Evolutionary conservation across 2,888 invertebrate genomes (phyloP), one percentile per base, ranked within the genome.

Genomic region (Sceliomorpha sp.): DNA sequence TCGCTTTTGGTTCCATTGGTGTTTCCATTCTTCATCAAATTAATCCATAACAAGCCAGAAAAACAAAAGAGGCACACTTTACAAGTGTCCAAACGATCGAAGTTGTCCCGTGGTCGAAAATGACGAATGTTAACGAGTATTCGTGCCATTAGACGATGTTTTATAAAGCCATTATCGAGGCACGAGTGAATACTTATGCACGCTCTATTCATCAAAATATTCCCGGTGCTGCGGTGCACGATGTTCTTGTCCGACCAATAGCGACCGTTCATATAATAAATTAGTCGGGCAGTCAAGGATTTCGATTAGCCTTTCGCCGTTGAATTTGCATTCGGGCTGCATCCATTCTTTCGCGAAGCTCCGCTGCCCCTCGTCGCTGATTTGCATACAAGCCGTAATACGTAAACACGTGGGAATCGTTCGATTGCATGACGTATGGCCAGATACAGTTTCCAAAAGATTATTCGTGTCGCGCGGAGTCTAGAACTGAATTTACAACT

Each of bases 91-190:
- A n/a, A n/a, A n/a, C n/a, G n/a, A n/a, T n/a, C n/a, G n/a, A n/a
- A n/a, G n/a, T n/a, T n/a, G n/a, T n/a, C n/a, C n/a, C n/a, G n/a
- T n/a, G n/a, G n/a, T n/a, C n/a, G n/a, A n/a, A n/a, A 74, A 77
- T 73, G 81, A 84, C 79, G 76, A 76, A 83, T 29, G 78, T 69
- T 78, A 83, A 82, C 80, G 80, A 83, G 76, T 72, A 70, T 66
- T 48, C 62, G 70, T 70, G 55, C 64, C 72, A 71, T 66, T 45
- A 66, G 66, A 48, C 70, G 75, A 62, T 78, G 79, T 81, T 80
- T 81, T 83, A 82, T 84, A 80, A 80, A 84, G 80, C 77, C 78
- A 82, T 86, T 83, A 84, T 79, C 70, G 74, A 67, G 69, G 71
- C 63, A 70, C 79, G 76, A 82, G 81, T 79, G 83, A 81, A 83